phyloP scores from a whole-genome alignment of 2,888 invertebrate genomes.

The Oscheius onirici region DNA sequence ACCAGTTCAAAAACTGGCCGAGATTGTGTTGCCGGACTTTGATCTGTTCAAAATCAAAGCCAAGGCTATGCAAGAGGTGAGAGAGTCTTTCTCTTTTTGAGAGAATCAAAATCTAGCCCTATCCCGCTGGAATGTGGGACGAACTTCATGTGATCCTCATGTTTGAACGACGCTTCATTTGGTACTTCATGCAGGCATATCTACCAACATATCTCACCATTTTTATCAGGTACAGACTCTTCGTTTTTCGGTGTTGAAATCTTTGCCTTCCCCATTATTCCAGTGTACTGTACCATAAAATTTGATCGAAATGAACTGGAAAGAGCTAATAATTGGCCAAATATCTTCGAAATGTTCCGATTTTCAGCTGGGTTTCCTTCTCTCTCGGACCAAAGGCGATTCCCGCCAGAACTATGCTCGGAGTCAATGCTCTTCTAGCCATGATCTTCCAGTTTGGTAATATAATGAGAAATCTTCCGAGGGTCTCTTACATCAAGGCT shows the following conservation, averaged over 20 bases:
- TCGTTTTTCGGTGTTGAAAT: conserved; percentile 33
- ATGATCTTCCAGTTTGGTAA: conserved; percentile 69
- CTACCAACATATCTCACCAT: conserved; percentile 65
- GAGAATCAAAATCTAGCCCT: conserved; percentile 40
- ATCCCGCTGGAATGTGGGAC: conserved; percentile 66
- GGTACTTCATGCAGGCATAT: conserved; percentile 68
- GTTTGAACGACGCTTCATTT: conserved; percentile 59
- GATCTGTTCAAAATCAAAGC: conserved; percentile 52
- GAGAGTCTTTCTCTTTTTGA: background rate
- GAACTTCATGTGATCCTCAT: conserved; percentile 59
- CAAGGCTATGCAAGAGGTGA: conserved; percentile 42
- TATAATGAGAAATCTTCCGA: conserved; percentile 65
- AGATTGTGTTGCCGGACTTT: conserved; percentile 60
- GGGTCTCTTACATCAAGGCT: conserved; percentile 63
- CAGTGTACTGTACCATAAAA: background rate
- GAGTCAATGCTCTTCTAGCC: conserved; percentile 61
- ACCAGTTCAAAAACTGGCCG: conserved; percentile 45
- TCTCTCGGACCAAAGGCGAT: conserved; percentile 57
- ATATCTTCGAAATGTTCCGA: background rate
- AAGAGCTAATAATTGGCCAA: background rate
- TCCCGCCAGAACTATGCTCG: conserved; percentile 62
- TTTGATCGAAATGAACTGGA: background rate
- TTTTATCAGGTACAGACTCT: conserved; percentile 54
- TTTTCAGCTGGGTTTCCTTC: conserved; percentile 61
- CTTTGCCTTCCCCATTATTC: conserved; percentile 10